Conservation (phyloP, 2,888 invertebrate species). For the Hipparchia sbordonii region DNA sequence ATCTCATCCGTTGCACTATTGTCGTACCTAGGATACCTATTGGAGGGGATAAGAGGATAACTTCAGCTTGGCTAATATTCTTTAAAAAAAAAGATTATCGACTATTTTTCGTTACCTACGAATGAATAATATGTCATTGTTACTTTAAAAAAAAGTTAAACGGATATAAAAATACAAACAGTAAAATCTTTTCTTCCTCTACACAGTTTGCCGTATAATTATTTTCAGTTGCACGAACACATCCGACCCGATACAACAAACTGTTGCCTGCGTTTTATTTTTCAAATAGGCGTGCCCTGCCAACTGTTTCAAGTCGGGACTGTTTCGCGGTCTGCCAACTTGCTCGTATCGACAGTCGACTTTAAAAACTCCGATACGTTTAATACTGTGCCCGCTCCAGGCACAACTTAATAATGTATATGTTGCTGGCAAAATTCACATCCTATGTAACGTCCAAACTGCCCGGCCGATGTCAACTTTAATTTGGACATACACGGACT, state of each 20-base stretch:
- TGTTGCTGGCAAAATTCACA: constrained; percentile 55
- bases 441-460: not conserved
- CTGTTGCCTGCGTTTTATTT: constrained; percentile 78
- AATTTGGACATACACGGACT: too few relatives aligned
- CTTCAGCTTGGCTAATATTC: too few relatives aligned
- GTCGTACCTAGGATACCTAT: too few relatives aligned
- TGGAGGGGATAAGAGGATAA: too few relatives aligned
- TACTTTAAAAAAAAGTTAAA: constrained; percentile 50
- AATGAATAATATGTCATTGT: constrained; percentile 40
- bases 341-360: constrained; percentile 61
- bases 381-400: constrained; percentile 62
- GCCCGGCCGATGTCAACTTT: not conserved
- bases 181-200: constrained; percentile 7
- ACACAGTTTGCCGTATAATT: constrained; percentile 40
- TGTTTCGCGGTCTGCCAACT: constrained; percentile 53
- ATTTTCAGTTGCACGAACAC: constrained; percentile 47
- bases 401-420: constrained; percentile 50
- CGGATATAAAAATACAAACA: not conserved
- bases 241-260: constrained; percentile 56
- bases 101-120: too few relatives aligned
- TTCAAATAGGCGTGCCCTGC: constrained; percentile 68
- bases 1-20: too few relatives aligned
- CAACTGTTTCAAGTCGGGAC: constrained; percentile 65
- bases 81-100: too few relatives aligned
- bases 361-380: constrained; percentile 73